These are phyloP conservation scores for Rhodinocichla rosea DNA, from an alignment of 2,113 vertebrate genomes.

Conservation along the genomic window DNA sequence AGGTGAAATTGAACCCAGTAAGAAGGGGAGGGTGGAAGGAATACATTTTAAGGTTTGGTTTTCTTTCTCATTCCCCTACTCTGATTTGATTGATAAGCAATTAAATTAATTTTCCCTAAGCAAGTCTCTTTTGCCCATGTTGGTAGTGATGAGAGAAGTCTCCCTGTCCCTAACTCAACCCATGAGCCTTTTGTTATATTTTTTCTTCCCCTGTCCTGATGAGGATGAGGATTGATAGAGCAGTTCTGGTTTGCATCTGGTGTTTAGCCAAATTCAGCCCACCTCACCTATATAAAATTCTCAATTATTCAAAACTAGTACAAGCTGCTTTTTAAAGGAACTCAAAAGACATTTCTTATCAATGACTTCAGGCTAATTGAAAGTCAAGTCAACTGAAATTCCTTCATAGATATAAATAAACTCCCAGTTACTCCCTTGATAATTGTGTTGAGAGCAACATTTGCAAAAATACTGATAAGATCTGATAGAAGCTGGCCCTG, in stretches of 20 bases:
- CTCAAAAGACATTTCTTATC: background rate
- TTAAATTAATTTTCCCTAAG: background rate
- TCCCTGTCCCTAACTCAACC: fast-evolving
- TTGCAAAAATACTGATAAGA: background rate
- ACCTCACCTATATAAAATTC: background rate
- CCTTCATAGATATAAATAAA: background rate
- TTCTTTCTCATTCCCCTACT: background rate
- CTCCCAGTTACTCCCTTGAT: background rate
- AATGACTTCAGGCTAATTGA: background rate
- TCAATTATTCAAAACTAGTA: background rate
- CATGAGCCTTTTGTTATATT: background rate
- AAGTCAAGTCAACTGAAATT: background rate
- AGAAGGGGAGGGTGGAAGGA: background rate
- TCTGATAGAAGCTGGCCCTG: background rate
- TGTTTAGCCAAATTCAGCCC: background rate
- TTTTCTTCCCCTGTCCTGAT: background rate
- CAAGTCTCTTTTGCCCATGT: background rate
- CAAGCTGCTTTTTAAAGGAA: background rate
- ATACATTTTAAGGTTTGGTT: background rate
- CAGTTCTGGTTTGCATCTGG: background rate
- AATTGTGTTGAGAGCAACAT: background rate
- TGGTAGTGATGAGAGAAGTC: background rate
- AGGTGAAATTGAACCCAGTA: background rate
- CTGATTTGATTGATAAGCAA: background rate
- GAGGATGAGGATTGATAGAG: background rate